Conservation (phyloP, 2,797 vertebrate genomes). For the Gymnodraco acuticeps region DNA sequence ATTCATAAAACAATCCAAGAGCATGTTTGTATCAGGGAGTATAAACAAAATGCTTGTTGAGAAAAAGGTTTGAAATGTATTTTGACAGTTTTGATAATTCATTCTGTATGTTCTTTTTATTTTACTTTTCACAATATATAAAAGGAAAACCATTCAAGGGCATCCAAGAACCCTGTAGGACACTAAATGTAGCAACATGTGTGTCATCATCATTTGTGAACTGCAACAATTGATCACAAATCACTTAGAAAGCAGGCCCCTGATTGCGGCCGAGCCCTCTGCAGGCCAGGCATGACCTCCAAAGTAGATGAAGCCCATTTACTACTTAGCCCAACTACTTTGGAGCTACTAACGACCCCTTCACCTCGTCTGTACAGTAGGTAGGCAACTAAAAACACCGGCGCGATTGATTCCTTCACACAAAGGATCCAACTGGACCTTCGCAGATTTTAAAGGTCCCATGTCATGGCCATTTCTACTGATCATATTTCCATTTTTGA, state of each 20-base stretch:
- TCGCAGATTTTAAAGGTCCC: constrained; percentile 21
- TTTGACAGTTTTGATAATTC: not conserved
- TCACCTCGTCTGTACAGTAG: not conserved
- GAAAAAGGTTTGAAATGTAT: too few relatives aligned
- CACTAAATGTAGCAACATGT: constrained; percentile 1
- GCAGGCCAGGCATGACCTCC: not conserved
- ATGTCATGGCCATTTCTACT: too few relatives aligned
- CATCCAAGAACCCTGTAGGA: not conserved
- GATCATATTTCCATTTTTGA: too few relatives aligned
- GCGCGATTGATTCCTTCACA: not conserved
- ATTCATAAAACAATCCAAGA: too few relatives aligned
- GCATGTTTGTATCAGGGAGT: too few relatives aligned
- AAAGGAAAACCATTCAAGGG: not conserved
- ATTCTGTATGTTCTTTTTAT: not conserved
- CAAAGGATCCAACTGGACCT: constrained; percentile 25
- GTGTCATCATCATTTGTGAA: constrained; percentile 3
- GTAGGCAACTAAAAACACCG: constrained; percentile 6
- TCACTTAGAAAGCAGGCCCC: not conserved
- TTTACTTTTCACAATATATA: not conserved
- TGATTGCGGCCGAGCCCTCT: not conserved
- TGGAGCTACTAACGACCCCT: not conserved
- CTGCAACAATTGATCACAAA: not conserved
- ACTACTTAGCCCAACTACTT: constrained; percentile 8
- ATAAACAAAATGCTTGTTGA: too few relatives aligned
- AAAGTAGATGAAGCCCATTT: not conserved